Evolutionary conservation across 2,113 vertebrate species (phyloP).

Genomic region (Petroica traversi): DNA sequence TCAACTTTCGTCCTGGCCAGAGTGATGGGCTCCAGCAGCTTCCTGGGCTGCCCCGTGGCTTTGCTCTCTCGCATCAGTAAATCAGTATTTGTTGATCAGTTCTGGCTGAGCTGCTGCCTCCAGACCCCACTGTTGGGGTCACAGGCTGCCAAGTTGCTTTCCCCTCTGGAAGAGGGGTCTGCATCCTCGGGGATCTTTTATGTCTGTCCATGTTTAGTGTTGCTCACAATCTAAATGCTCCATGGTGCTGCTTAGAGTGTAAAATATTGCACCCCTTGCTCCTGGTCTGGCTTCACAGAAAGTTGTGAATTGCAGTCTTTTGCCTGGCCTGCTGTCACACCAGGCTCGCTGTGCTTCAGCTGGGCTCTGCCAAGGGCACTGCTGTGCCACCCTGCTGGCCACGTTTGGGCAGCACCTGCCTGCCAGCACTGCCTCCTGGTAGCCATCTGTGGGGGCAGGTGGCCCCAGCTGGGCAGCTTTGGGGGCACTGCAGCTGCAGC

Average conservation of each 20-base stretch:
- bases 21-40: rapidly evolving
- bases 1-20: background rate
- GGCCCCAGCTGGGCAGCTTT: background rate
- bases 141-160: background rate
- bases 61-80: background rate
- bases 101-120: background rate
- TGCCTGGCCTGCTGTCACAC: background rate
- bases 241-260: background rate
- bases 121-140: background rate
- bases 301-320: background rate
- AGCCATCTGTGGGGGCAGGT: background rate
- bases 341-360: background rate
- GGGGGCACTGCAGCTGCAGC: background rate
- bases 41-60: background rate
- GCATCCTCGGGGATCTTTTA: background rate
- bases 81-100: background rate
- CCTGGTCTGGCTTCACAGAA: background rate
- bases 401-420: background rate
- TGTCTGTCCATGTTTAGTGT: background rate
- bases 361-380: background rate
- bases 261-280: background rate
- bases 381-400: background rate
- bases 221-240: background rate
- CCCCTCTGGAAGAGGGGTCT: background rate
- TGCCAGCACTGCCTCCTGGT: background rate